phyloP scores from a whole-genome alignment of 2,113 vertebrate species.

The Myanophis thanlyinensis region DNA sequence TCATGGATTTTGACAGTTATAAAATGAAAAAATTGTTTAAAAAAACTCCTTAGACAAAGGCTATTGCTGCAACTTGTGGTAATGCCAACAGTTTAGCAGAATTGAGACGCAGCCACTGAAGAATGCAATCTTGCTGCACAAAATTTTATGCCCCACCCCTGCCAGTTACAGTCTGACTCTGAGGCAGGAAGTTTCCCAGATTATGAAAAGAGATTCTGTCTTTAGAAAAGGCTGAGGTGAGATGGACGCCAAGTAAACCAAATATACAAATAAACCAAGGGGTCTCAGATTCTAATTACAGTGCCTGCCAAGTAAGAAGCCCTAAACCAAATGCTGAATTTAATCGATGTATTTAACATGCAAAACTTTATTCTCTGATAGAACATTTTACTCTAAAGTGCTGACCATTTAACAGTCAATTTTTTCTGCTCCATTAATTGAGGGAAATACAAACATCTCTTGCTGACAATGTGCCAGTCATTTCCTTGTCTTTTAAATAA shows the following conservation, averaged over 20 bases:
- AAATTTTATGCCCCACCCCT: neutral
- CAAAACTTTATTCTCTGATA: slow-evolving; percentile 36
- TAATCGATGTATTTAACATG: slow-evolving; percentile 23
- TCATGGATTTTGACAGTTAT: neutral
- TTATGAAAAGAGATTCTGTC: neutral
- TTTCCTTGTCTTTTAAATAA: neutral
- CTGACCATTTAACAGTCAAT: slow-evolving; percentile 33
- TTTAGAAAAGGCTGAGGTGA: neutral
- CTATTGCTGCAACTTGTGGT: neutral
- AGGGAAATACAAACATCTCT: slow-evolving; percentile 22
- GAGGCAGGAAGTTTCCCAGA: neutral
- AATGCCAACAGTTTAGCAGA: neutral
- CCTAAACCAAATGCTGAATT: slow-evolving; percentile 16
- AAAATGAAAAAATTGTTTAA: neutral
- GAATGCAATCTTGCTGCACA: neutral
- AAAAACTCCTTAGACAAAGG: neutral
- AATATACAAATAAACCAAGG: slow-evolving; percentile 18
- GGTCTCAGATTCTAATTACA: slow-evolving; percentile 21
- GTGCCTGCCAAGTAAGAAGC: slow-evolving; percentile 44
- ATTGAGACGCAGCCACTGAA: neutral
- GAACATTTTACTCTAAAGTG: neutral
- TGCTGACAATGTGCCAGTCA: slow-evolving; percentile 24
- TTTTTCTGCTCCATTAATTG: slow-evolving; percentile 37
- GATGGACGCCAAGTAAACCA: slow-evolving; percentile 43
- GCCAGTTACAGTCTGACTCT: neutral